A percentile compares a stretch with the other conserved stretches of the same genome.
These are phyloP conservation scores for Agelastica alni DNA, from an alignment of 2,888 invertebrate genomes.

Conservation along the genomic window DNA sequence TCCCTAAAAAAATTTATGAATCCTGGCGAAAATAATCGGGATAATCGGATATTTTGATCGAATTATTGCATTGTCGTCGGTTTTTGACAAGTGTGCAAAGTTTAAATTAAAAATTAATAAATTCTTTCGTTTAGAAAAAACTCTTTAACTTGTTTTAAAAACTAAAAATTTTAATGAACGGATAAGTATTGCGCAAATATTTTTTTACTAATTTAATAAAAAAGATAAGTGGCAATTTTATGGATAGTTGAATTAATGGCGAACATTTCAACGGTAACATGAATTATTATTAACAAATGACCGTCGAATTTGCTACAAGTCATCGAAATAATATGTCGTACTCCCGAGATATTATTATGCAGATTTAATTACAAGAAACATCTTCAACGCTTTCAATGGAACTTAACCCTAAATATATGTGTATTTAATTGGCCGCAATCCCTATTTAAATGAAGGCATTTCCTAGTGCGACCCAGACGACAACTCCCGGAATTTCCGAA, in stretches of 20 bases:
- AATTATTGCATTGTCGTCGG: too few species aligned
- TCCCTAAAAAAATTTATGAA: too few species aligned
- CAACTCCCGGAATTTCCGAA: constrained; percentile 25
- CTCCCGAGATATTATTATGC: too few species aligned
- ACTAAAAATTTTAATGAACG: background rate
- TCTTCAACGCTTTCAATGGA: constrained; percentile 9
- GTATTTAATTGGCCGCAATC: constrained; percentile 27
- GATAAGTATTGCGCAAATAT: background rate
- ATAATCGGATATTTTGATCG: too few species aligned
- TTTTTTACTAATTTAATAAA: background rate
- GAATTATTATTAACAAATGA: background rate
- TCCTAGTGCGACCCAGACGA: constrained; percentile 12
- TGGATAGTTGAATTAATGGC: background rate
- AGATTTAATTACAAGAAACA: background rate
- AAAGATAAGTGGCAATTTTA: background rate
- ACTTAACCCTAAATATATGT: constrained; percentile 28
- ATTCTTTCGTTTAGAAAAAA: background rate
- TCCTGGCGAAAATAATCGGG: too few species aligned
- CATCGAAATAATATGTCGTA: too few species aligned
- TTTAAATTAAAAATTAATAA: background rate
- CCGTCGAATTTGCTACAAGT: too few species aligned
- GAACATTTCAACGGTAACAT: background rate
- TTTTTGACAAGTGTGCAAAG: too few species aligned
- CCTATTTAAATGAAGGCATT: constrained; percentile 26
- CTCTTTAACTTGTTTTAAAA: background rate